Evolutionary conservation across 2,888 invertebrate genomes (phyloP).

Genomic region (Xestia rhomboidea): DNA sequence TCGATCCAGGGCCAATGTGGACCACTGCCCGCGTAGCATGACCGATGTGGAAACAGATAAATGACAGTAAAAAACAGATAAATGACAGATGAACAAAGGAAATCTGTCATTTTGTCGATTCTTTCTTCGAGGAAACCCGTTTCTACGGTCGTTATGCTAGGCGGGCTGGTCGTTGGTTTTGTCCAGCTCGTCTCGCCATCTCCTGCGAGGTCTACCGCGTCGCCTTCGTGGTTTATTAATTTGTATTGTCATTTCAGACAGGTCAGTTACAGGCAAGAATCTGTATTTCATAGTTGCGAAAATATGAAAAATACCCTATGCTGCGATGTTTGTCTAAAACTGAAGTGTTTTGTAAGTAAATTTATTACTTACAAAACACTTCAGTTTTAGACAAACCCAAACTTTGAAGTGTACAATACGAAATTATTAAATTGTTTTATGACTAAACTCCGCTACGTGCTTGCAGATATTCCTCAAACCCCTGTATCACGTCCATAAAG

Average conservation of each 20-base stretch:
- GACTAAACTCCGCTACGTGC: neutral
- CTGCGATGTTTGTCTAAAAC: neutral
- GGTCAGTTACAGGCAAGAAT: neutral
- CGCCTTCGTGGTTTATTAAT: neutral
- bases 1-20: too few relatives aligned
- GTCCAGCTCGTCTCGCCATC: too few relatives aligned
- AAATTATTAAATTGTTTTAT: neutral
- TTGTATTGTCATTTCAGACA: neutral
- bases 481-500: neutral
- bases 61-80: too few relatives aligned
- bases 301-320: neutral
- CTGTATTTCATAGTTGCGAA: neutral
- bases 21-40: too few relatives aligned
- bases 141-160: too few relatives aligned
- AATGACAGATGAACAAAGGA: too few relatives aligned
- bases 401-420: neutral
- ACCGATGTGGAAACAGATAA: too few relatives aligned
- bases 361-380: too few relatives aligned
- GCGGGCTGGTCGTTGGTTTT: too few relatives aligned
- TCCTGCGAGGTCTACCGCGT: too few relatives aligned
- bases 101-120: too few relatives aligned
- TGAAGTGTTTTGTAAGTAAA: neutral
- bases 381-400: neutral
- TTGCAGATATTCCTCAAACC: neutral
- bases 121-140: too few relatives aligned